phyloP scores from a whole-genome alignment of 2,888 invertebrate species.

The Dolichomitus sp. region DNA sequence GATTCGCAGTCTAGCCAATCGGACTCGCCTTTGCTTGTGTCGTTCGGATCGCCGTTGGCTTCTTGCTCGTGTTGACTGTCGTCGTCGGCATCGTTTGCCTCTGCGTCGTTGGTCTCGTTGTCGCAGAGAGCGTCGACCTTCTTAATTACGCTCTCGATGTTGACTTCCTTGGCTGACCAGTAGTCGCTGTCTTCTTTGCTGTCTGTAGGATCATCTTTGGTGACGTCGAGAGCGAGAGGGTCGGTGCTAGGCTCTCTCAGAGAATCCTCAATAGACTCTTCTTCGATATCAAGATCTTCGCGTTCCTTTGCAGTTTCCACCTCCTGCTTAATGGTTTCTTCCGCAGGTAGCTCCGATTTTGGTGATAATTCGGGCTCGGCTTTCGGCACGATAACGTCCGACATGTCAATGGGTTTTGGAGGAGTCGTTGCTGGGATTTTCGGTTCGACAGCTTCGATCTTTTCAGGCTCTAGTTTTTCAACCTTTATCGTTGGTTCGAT shows the following conservation, averaged over 20 bases:
- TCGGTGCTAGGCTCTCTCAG: slow-evolving; percentile 78
- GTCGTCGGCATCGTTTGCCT: slow-evolving; percentile 85
- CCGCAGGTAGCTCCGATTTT: slow-evolving; percentile 74
- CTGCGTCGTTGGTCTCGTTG: slow-evolving; percentile 83
- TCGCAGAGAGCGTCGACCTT: slow-evolving; percentile 91
- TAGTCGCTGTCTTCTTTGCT: slow-evolving; percentile 91
- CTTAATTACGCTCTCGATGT: slow-evolving; percentile 94
- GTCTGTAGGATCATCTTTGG: slow-evolving; percentile 86
- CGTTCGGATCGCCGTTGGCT: slow-evolving; percentile 75
- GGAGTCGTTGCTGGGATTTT: slow-evolving; percentile 27
- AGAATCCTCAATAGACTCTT: slow-evolving; percentile 76
- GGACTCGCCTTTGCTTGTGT: slow-evolving; percentile 77
- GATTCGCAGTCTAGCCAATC: slow-evolving; percentile 81
- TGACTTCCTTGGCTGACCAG: slow-evolving; percentile 93
- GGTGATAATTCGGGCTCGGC: slow-evolving; percentile 68
- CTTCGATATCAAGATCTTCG: slow-evolving; percentile 76
- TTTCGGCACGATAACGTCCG: slow-evolving; percentile 67
- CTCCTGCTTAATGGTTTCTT: slow-evolving; percentile 75
- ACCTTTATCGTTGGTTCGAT: slow-evolving; percentile 72
- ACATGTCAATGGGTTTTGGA: slow-evolving; percentile 33
- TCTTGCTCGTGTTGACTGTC: slow-evolving; percentile 76
- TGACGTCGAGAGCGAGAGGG: slow-evolving; percentile 78
- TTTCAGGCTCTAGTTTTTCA: slow-evolving; percentile 64
- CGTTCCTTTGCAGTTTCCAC: slow-evolving; percentile 68
- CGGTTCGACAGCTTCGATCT: not conserved